phyloP scores from a whole-genome alignment of 2,797 vertebrate species.

The Simalia tracyae region DNA sequence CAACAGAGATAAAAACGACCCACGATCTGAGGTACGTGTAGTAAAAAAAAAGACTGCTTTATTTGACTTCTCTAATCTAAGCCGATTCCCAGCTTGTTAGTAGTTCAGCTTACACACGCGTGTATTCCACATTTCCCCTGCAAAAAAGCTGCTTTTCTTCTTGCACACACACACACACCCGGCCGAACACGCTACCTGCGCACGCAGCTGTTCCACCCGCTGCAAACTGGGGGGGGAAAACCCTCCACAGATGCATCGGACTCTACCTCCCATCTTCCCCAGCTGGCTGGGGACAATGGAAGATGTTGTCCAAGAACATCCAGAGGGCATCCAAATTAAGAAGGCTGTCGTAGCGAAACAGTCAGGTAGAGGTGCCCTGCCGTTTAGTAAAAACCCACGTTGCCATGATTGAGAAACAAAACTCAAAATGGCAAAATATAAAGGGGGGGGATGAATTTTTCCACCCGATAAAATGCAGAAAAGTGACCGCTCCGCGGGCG shows the following conservation, averaged over 20 bases:
- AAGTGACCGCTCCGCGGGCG: background rate
- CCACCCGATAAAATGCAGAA: background rate
- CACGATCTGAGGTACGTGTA: background rate
- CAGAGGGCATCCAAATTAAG: background rate
- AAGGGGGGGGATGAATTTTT: background rate
- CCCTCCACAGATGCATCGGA: background rate
- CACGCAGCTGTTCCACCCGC: background rate
- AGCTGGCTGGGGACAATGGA: background rate
- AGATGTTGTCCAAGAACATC: background rate
- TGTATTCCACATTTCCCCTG: background rate
- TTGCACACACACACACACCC: too few species aligned
- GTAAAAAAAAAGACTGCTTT: background rate
- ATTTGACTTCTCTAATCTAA: background rate
- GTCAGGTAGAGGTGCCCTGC: background rate
- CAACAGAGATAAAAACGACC: background rate
- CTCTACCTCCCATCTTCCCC: background rate
- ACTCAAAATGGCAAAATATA: background rate
- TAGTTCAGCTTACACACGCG: background rate
- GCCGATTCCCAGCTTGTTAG: background rate
- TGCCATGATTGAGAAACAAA: background rate
- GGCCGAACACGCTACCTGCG: background rate
- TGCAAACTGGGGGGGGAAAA: background rate
- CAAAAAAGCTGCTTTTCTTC: background rate
- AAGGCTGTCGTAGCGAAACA: background rate
- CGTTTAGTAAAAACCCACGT: background rate